Evolutionary conservation across 2,797 vertebrate genomes (phyloP), one percentile per base, ranked within the genome.

Genomic region (Tamandua tetradactyla): DNA sequence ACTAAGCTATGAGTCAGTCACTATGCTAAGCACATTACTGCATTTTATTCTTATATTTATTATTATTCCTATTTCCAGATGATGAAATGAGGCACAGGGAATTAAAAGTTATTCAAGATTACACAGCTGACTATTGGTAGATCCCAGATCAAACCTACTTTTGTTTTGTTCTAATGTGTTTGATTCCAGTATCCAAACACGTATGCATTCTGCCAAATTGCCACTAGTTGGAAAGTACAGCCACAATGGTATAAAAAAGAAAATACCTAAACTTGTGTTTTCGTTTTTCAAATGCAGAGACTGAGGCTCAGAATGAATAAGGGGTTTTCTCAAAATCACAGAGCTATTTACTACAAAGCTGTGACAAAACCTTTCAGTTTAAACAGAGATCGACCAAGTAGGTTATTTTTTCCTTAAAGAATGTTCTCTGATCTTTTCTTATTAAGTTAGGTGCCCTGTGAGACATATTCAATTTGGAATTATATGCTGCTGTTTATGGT

Each of bases 21-120:
- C 23, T 40, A 25, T 47, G 27, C 71, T 40, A 74, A 83, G 25
- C 18, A 89, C 4, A n/a, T 20, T 59, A 59, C 3, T 87, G 32
- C 52, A 52, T 75, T 83, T 68, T 61, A 52, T 79, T 32, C 40
- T 75, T 87, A 42, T 71, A 84, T 42, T 83, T 72, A 47, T 80
- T 55, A 57, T 66, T 40, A 66, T 64, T 57, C 49, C 37, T 7
- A 74, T 83, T 80, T 87, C 71, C 71, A 44, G 14, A 55, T 75
- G 35, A 89, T 37, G 40, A 79, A 82, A 80, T 71, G 57, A 81
- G 35, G 23, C 55, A 49, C 79, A 62, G 42, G 75, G 72, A 95
- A 95, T 91, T 69, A 44, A 94, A 84, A 92, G 40, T 92, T 66
- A 83, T 47, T 47, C 71, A 32, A 57, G 37, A 74, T 17, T 55